Evolutionary conservation across 2,797 vertebrate genomes (phyloP).

Genomic region (Pseudochaenichthys georgianus): DNA sequence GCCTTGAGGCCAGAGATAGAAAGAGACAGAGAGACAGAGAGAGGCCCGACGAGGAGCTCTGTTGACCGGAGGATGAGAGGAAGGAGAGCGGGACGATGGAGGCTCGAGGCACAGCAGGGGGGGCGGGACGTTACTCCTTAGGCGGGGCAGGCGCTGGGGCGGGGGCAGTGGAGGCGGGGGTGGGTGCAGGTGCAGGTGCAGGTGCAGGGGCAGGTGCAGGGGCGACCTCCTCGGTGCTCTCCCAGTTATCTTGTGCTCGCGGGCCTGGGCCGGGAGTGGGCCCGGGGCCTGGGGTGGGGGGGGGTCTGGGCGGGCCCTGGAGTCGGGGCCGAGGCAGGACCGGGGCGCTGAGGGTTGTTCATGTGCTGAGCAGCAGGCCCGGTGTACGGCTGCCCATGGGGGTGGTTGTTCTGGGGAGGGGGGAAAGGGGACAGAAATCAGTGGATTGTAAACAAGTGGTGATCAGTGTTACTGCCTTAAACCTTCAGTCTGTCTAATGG

Average conservation of each 20-base stretch:
- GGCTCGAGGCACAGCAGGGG: conserved; percentile 83
- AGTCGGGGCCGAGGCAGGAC: conserved; percentile 84
- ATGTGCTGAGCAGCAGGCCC: conserved; percentile 99
- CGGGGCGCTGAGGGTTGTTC: conserved; percentile 98
- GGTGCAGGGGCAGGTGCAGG: conserved; percentile 88
- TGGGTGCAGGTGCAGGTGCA: conserved; percentile 86
- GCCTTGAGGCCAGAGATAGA: conserved; percentile 70
- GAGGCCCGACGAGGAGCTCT: conserved; percentile 88
- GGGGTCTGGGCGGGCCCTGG: conserved; percentile 68
- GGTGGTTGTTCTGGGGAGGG: conserved; percentile 94
- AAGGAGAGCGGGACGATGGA: conserved; percentile 78
- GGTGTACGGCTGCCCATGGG: conserved; percentile 98
- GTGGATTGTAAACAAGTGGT: not conserved
- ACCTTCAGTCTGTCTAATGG: too few relatives aligned
- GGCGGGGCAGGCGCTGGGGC: conserved; percentile 87
- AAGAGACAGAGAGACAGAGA: conserved; percentile 58
- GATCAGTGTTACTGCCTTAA: too few relatives aligned
- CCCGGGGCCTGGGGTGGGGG: conserved; percentile 54
- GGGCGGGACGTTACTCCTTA: conserved; percentile 93
- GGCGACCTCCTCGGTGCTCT: conserved; percentile 95
- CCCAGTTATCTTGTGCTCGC: conserved; percentile 99
- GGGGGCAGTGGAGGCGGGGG: conserved; percentile 78
- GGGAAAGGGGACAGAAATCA: not conserved
- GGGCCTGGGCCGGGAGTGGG: conserved; percentile 86
- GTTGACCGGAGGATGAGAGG: conserved; percentile 83